Base-by-base conservation (phyloP, 1,140 invertebrate species). In the Hermetia illucens region DNA sequence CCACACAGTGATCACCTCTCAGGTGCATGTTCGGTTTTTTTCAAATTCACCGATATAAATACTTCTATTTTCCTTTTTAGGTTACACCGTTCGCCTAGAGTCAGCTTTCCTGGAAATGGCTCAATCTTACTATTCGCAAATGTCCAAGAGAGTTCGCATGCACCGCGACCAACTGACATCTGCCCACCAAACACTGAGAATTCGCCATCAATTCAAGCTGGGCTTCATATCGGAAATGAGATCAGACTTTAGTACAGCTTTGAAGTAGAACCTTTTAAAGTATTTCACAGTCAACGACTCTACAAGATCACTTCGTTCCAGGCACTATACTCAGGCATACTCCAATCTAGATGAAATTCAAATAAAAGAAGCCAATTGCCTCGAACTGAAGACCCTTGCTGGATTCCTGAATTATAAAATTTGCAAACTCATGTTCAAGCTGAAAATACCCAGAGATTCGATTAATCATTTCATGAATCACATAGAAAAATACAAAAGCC, bases 141-240 rank as follows among this genome's bases (percentile, higher is more conserved):
- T 91, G 65, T 77, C 85, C n/a, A 77, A 82, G 51, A 73, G 76
- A 37, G 78, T 97, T 5, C 88, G 91, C 60, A 74, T 74, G 25
- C 89, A 95, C 60, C 71, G 81, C 45, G 91, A 95, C 55, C 82
- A 90, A 50, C 68, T 96, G 9, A 92, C 91, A 50, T 88, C 79
- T 9, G 82, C 79, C 12, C 91, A 96, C 64, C 83, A 88, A 52
- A 82, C 85, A 47, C 65, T 97, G 15, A 90, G 89, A 70, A 88
- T 98, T 3, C 66, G 94, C 17, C 92, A 98, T 69, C 87, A 94
- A 50, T 97, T 95, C 54, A 98, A 98, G 68, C 79, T 96, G 54
- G 95, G 81, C n/a, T 96, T 94, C 66, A 75, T 93, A 29, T 86
- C 87, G 63, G 94, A 98, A 66, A 61, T 97, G 32, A 82, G 84